Evolutionary conservation across 2,888 invertebrate genomes (phyloP).

Genomic region (Plagodis dolabraria): DNA sequence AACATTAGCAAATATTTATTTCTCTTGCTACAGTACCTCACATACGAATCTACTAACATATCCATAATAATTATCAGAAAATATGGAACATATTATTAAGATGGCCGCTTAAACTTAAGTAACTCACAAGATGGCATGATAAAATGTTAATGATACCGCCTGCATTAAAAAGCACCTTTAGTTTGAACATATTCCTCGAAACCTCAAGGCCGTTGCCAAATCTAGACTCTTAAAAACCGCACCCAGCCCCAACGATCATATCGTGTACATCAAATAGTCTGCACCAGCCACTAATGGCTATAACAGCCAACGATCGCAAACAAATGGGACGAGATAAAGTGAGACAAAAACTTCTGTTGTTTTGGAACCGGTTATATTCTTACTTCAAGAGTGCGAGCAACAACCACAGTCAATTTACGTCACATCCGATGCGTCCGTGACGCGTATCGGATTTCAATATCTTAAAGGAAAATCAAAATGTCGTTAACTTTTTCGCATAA

Average conservation of each 20-base stretch:
- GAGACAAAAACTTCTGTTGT: conserved; percentile 62
- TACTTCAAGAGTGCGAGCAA: conserved; percentile 47
- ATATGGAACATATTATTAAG: neutral
- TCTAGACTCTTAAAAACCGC: conserved; percentile 41
- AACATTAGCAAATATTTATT: no score
- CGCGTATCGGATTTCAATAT: conserved; percentile 52
- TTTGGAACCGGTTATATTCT: conserved; percentile 61
- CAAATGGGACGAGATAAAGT: conserved; percentile 63
- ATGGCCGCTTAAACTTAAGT: conserved; percentile 16
- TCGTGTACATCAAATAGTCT: conserved; percentile 48
- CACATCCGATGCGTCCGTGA: conserved; percentile 66
- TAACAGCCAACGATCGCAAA: conserved; percentile 59
- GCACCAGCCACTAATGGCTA: conserved; percentile 52
- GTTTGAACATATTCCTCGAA: conserved; percentile 41
- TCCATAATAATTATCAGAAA: no score
- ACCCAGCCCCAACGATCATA: conserved; percentile 49
- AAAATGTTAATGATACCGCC: conserved; percentile 22
- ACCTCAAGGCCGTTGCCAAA: conserved; percentile 40
- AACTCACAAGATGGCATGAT: conserved; percentile 20
- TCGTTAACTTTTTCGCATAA: conserved; percentile 19
- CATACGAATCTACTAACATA: no score
- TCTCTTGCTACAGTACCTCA: no score
- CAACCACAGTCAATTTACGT: conserved; percentile 38
- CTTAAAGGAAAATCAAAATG: conserved; percentile 31
- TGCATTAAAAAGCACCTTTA: conserved; percentile 21